These are phyloP conservation scores for Squalus acanthias DNA, from an alignment of 2,797 vertebrate genomes.

Conservation along the genomic window DNA sequence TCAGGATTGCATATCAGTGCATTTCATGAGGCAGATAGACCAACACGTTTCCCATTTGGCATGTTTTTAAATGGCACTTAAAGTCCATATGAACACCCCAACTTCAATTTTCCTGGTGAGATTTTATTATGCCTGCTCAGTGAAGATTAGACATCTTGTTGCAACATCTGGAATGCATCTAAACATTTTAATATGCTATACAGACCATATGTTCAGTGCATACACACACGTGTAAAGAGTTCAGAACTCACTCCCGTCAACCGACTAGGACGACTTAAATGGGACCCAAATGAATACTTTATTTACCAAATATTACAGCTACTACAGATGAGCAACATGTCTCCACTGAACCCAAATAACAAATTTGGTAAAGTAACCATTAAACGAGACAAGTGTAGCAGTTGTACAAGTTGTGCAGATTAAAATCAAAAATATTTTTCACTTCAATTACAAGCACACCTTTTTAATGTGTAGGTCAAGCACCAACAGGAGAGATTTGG, in stretches of 20 bases:
- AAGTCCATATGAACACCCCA: not conserved
- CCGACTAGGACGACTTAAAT: not conserved
- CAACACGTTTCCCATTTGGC: not conserved
- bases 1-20: not conserved
- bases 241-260: not conserved
- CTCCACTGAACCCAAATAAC: not conserved
- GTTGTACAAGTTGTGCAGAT: not conserved
- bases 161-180: conserved; percentile 26
- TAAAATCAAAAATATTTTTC: not conserved
- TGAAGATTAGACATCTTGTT: not conserved
- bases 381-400: not conserved
- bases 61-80: not conserved
- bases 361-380: not conserved
- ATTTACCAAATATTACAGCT: not conserved
- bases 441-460: not conserved
- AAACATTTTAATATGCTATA: conserved; percentile 14
- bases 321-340: not conserved
- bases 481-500: not conserved
- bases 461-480: not conserved
- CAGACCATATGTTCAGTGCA: not conserved
- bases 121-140: conserved; percentile 12
- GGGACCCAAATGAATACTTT: not conserved
- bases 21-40: not conserved
- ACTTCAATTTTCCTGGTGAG: conserved; percentile 9
- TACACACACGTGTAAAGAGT: not conserved